Evolutionary conservation across 2,113 vertebrate species (phyloP).

Genomic region (Peucedramus taeniatus): DNA sequence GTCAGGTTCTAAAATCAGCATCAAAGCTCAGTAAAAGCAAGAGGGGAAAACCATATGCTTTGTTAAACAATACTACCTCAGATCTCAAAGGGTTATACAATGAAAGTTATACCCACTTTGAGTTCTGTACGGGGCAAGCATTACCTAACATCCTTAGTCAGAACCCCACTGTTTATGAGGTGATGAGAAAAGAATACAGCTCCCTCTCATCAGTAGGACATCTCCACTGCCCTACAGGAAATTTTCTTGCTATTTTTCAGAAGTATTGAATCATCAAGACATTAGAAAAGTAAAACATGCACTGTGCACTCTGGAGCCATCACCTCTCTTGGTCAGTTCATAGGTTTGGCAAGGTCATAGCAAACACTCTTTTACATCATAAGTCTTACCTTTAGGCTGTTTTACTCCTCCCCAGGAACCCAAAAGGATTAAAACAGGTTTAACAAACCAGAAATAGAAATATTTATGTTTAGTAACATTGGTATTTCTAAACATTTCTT

Average conservation of each 20-base stretch:
- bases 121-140: slow-evolving; percentile 30
- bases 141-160: slow-evolving; percentile 54
- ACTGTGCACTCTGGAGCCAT: neutral
- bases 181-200: slow-evolving; percentile 59
- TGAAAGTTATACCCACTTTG: slow-evolving; percentile 37
- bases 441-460: slow-evolving; percentile 43
- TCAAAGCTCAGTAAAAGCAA: slow-evolving; percentile 52
- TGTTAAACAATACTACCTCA: slow-evolving; percentile 36
- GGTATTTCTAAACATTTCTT: slow-evolving; percentile 22
- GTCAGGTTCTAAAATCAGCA: slow-evolving; percentile 57
- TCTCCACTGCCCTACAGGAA: neutral
- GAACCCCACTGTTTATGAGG: slow-evolving; percentile 47
- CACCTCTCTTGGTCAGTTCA: neutral
- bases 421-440: slow-evolving; percentile 21
- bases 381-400: slow-evolving; percentile 21
- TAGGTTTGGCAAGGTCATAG: neutral
- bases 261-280: neutral
- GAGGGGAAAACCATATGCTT: slow-evolving; percentile 32
- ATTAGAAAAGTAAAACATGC: neutral
- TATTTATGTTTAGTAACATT: slow-evolving; percentile 27
- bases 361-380: neutral
- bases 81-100: slow-evolving; percentile 32
- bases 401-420: slow-evolving; percentile 9
- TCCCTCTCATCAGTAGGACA: slow-evolving; percentile 35
- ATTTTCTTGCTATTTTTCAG: neutral